These are phyloP conservation scores for Xerus rutilus DNA, from an alignment of 2,797 vertebrate species.

Conservation along the genomic window DNA sequence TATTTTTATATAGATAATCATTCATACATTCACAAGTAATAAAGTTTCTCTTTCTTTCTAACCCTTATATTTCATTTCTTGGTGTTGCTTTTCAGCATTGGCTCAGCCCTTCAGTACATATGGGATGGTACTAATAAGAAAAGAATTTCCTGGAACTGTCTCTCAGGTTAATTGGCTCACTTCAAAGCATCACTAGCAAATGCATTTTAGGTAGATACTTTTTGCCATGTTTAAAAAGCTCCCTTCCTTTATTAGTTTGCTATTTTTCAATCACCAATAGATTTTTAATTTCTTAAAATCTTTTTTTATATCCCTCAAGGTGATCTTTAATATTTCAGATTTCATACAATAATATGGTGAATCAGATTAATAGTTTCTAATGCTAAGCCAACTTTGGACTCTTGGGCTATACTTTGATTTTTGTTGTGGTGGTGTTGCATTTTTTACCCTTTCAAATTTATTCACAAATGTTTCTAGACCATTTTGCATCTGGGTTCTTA, in stretches of 20 bases:
- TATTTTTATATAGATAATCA: constrained; percentile 5
- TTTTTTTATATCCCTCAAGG: neutral
- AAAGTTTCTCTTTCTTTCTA: neutral
- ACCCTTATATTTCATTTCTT: neutral
- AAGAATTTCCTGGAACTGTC: neutral
- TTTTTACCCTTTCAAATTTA: neutral
- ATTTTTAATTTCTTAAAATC: neutral
- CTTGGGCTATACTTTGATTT: neutral
- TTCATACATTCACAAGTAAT: neutral
- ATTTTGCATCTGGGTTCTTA: neutral
- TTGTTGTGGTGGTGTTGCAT: neutral
- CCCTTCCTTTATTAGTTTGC: neutral
- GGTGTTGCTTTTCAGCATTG: neutral
- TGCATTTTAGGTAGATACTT: neutral
- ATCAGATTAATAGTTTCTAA: neutral
- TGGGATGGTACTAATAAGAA: neutral
- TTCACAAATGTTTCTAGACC: neutral
- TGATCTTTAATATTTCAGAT: neutral
- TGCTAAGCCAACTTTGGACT: neutral
- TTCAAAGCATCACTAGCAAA: neutral
- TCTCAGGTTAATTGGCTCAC: neutral
- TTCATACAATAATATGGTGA: neutral
- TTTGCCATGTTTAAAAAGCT: neutral
- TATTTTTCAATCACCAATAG: constrained; percentile 24
- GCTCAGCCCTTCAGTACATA: neutral